phyloP scores from a whole-genome alignment of 2,113 vertebrate species.

The Anser cygnoides region DNA sequence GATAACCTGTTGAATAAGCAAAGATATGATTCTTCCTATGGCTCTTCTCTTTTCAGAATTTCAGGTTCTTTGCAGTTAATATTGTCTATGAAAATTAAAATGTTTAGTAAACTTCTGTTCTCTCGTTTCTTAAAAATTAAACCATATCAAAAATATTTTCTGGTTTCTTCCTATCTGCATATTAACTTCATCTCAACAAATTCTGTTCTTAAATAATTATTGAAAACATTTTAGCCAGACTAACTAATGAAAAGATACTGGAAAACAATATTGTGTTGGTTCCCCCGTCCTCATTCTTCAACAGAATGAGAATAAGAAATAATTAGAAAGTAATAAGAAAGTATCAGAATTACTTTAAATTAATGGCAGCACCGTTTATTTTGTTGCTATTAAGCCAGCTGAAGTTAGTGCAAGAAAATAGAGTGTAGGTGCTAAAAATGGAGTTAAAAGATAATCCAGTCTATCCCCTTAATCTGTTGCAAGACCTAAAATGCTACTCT shows the following conservation, averaged over 20 bases:
- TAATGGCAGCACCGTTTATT: background rate
- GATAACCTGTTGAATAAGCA: background rate
- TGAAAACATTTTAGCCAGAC: background rate
- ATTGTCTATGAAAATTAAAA: background rate
- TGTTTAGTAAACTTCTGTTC: background rate
- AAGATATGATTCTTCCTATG: background rate
- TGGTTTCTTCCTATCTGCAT: background rate
- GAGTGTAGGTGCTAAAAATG: background rate
- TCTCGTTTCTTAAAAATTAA: background rate
- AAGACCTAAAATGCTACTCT: background rate
- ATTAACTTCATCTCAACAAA: background rate
- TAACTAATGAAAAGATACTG: background rate
- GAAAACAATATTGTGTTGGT: background rate
- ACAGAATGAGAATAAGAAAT: background rate
- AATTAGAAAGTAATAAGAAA: background rate
- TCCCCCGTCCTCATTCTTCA: background rate
- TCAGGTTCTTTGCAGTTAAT: background rate
- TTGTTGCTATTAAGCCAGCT: background rate
- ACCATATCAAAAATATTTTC: background rate
- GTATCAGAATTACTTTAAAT: background rate
- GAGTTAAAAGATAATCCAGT: background rate
- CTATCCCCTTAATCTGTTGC: background rate
- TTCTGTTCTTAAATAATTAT: background rate
- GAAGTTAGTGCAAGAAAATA: background rate
- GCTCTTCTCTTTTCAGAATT: background rate